These are phyloP conservation scores for Hypomesus transpacificus DNA, from an alignment of 2,113 vertebrate genomes.

Conservation along the genomic window DNA sequence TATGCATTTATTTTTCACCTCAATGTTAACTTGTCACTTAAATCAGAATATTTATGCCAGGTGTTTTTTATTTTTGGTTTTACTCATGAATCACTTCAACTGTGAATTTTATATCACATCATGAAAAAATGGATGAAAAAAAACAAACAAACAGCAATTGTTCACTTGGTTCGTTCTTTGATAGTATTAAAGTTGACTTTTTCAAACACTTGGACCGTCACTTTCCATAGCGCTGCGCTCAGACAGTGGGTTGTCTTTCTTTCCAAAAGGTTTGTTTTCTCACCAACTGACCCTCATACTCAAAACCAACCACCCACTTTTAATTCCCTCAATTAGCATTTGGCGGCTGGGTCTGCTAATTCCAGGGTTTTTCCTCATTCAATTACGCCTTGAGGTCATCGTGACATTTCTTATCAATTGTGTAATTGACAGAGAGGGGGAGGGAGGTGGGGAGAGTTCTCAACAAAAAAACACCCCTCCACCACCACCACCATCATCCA, in stretches of 20 bases:
- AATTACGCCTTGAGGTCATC: constrained; percentile 16
- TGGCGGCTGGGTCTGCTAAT: constrained; percentile 17
- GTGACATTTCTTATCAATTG: neutral
- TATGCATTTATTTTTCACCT: constrained; percentile 15
- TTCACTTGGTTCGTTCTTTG: constrained; percentile 50
- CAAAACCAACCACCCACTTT: constrained; percentile 8
- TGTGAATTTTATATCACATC: constrained; percentile 69
- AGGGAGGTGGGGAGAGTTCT: neutral
- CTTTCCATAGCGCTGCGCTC: neutral
- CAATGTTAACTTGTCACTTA: constrained; percentile 23
- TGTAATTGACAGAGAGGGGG: neutral
- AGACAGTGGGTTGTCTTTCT: neutral
- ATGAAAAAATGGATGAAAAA: constrained; percentile 15
- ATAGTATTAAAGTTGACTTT: constrained; percentile 65
- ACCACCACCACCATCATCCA: neutral
- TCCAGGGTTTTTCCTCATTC: constrained; percentile 15
- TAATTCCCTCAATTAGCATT: constrained; percentile 19
- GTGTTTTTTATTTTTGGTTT: constrained; percentile 16
- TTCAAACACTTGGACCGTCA: constrained; percentile 33
- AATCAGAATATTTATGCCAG: constrained; percentile 60
- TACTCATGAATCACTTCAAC: constrained; percentile 53
- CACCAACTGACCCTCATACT: constrained; percentile 4
- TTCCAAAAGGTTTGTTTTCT: neutral
- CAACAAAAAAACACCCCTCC: neutral
- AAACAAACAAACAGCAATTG: constrained; percentile 30